Evolutionary conservation across 37 sponge, comb jelly and placozoan species (phyloP).

Genomic region (Cliona cf. orientalis): DNA sequence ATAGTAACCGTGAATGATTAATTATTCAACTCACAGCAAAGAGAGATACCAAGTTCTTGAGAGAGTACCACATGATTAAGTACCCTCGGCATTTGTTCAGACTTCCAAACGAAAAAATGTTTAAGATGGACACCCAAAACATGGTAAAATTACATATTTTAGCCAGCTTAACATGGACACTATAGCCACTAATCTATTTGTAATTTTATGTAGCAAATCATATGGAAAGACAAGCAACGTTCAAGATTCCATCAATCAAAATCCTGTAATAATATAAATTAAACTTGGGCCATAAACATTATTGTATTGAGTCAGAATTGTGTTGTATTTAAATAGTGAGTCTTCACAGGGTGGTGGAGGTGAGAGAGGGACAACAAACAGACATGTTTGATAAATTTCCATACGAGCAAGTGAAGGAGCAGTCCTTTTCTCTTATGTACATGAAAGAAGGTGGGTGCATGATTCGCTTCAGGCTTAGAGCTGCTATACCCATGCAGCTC

Average conservation of each 20-base stretch:
- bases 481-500: neutral
- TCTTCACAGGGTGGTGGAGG: slow-evolving; percentile 60
- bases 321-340: slow-evolving; percentile 22
- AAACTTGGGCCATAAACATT: neutral
- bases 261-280: neutral
- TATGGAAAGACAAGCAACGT: slow-evolving; percentile 17
- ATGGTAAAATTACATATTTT: slow-evolving; percentile 23
- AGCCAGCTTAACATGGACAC: neutral
- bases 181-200: neutral
- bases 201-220: slow-evolving; percentile 16
- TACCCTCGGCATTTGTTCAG: slow-evolving; percentile 48
- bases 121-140: slow-evolving; percentile 59
- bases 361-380: slow-evolving; percentile 71
- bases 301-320: neutral
- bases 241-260: neutral
- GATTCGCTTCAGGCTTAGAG: neutral
- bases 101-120: slow-evolving; percentile 52
- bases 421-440: slow-evolving; percentile 80
- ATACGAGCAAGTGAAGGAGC: slow-evolving; percentile 58
- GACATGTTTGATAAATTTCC: slow-evolving; percentile 71
- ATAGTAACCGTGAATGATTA: too few relatives aligned
- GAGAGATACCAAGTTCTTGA: slow-evolving; percentile 20
- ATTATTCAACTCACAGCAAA: neutral
- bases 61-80: slow-evolving; percentile 62
- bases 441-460: slow-evolving; percentile 49